Evolutionary conservation across 2,113 vertebrate species (phyloP), one percentile per base, ranked within the genome.

Genomic region (Actinemys pallida): DNA sequence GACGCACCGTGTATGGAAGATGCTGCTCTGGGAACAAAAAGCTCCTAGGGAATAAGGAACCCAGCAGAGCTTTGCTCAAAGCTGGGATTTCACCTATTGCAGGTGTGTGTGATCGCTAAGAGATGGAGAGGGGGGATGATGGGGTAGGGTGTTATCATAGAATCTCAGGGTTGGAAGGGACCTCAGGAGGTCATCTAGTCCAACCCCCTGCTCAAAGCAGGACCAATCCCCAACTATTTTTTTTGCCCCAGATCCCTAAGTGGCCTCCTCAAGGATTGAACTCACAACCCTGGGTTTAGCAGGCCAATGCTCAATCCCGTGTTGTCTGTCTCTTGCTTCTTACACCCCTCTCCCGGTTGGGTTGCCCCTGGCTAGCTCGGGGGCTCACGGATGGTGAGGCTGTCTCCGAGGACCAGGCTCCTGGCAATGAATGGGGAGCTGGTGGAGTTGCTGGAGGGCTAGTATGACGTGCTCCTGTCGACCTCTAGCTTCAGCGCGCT

Each of bases 331-430:
- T 59, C 27, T 29, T 29, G 57, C 57, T 11, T 29, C 57, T 13
- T 31, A 31, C 59, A 10, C n/a, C 22, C 14, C 8, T 10, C 29
- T 65, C 14, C 13, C 14, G 6, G 31, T 35, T 35, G 31, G 16
- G 62, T 35, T 65, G 31, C 62, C 29, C 62, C 13, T 0, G 24
- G 69, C 59, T 31, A 81, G 17, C 0, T 3, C 17, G 0, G 13
- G 81, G 25, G 3, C 0, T 72, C 19, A 22, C 1, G n/a, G 16
- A n/a, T 19, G 62, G 62, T 20, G n/a, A 62, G 49, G 10, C 50
- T 87, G 45, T 0, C 25, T 45, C 0, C 3, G 57, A 29, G 17
- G 65, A 39, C 17, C 17, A 39, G 65, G 62, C 62, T 17, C 35
- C 19, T 20, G 65, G 59, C 59, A 12, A 62, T 16, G 59, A 16